A percentile compares a stretch with the other conserved stretches of the same genome.
Evolutionary conservation across 2,888 invertebrate species (phyloP).

Genomic region (Auanema sp.): DNA sequence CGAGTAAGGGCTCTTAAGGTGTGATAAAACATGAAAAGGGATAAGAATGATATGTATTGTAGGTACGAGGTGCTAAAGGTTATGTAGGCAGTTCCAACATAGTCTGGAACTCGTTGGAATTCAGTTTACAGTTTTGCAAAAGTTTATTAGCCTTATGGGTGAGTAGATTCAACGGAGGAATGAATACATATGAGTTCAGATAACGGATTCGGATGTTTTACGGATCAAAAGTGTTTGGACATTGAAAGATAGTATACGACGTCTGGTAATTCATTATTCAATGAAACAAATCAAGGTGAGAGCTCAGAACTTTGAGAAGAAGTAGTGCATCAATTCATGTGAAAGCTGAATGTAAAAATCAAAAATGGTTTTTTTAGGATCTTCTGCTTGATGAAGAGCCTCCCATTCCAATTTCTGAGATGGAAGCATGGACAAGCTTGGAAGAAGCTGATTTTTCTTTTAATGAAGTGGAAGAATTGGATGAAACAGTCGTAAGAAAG

Average conservation of each 20-base stretch:
- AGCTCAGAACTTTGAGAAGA: not conserved
- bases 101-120: slow-evolving; percentile 77
- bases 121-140: slow-evolving; percentile 84
- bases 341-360: not conserved
- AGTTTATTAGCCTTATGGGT: slow-evolving; percentile 73
- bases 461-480: slow-evolving; percentile 78
- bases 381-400: slow-evolving; percentile 75
- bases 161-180: not conserved
- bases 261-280: slow-evolving; percentile 74
- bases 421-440: slow-evolving; percentile 66
- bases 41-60: not conserved
- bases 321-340: too few species aligned
- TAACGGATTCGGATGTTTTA: slow-evolving; percentile 62
- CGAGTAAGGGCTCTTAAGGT: slow-evolving; percentile 76
- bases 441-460: slow-evolving; percentile 77
- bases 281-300: slow-evolving; percentile 66
- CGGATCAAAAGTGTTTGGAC: slow-evolving; percentile 62
- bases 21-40: slow-evolving; percentile 26
- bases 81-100: slow-evolving; percentile 82
- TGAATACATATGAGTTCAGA: slow-evolving; percentile 52
- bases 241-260: slow-evolving; percentile 72
- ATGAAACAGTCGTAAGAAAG: slow-evolving; percentile 75
- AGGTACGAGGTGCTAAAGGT: slow-evolving; percentile 47
- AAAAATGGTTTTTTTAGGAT: slow-evolving; percentile 73
- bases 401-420: slow-evolving; percentile 53